A percentile compares a stretch with the other conserved stretches of the same genome.
These are phyloP conservation scores for Aurelia coerulea DNA, from an alignment of 30 jellyfish, hydroid and myxozoan genomes.

Conservation along the genomic window DNA sequence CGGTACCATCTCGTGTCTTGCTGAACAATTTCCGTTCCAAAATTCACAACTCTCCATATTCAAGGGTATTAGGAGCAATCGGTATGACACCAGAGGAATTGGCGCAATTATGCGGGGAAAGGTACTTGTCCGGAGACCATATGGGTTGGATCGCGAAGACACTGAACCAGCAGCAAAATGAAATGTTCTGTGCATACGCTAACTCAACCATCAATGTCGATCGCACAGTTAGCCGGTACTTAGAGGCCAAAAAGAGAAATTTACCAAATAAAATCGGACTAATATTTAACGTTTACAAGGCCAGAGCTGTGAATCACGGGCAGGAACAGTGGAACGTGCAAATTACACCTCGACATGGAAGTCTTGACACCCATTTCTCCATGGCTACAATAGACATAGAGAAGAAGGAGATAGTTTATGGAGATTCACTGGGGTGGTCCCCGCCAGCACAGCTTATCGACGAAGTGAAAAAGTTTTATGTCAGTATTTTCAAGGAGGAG, in stretches of 20 bases:
- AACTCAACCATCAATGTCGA: neutral
- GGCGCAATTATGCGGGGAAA: slow-evolving; percentile 10
- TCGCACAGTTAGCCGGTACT: neutral
- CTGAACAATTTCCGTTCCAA: slow-evolving; percentile 6
- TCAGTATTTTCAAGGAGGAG: no score
- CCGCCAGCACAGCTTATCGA: no score
- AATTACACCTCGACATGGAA: neutral
- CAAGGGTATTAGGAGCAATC: neutral
- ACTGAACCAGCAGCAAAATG: slow-evolving; percentile 9
- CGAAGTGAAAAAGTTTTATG: no score
- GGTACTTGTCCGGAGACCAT: slow-evolving; percentile 8
- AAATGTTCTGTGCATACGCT: slow-evolving; percentile 12
- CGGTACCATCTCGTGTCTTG: slow-evolving; percentile 3
- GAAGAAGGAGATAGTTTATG: neutral
- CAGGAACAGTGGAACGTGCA: neutral
- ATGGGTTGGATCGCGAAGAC: neutral
- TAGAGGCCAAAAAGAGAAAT: neutral
- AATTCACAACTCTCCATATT: neutral
- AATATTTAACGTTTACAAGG: neutral
- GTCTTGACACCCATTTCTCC: neutral
- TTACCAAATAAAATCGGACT: neutral
- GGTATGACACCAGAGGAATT: slow-evolving; percentile 6
- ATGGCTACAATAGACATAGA: neutral
- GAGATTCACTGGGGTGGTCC: no score
- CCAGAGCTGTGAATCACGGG: neutral